Conservation (phyloP, 2,797 vertebrate genomes). For the Bovichtus variegatus region DNA sequence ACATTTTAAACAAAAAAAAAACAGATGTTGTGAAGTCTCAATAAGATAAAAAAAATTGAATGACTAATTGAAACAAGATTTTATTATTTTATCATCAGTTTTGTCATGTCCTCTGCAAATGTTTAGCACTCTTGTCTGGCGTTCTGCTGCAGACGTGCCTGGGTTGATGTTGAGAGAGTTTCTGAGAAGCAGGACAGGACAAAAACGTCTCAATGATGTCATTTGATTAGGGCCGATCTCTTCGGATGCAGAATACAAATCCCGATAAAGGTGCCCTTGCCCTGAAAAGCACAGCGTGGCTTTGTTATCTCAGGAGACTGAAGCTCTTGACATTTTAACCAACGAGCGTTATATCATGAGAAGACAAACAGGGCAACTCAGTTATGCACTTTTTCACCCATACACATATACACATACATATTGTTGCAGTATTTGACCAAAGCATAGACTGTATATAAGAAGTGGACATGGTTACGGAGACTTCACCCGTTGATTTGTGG, state of each 20-base stretch:
- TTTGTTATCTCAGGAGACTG: slow-evolving; percentile 55
- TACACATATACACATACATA: slow-evolving; percentile 2
- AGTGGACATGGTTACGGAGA: too few relatives aligned
- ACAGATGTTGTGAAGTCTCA: not conserved
- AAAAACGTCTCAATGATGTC: slow-evolving; percentile 31
- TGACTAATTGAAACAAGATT: not conserved
- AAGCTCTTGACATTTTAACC: slow-evolving; percentile 72
- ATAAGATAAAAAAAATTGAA: not conserved
- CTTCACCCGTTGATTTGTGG: too few relatives aligned
- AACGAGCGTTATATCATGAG: slow-evolving; percentile 35
- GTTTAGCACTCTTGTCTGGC: not conserved
- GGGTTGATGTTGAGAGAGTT: slow-evolving; percentile 1
- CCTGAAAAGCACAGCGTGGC: slow-evolving; percentile 36
- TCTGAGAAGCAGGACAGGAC: slow-evolving; percentile 17
- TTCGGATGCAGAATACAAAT: slow-evolving; percentile 53
- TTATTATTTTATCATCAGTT: not conserved
- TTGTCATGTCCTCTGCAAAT: not conserved
- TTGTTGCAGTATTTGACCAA: slow-evolving; percentile 22
- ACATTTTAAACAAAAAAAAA: not conserved
- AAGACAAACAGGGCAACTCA: slow-evolving; percentile 54
- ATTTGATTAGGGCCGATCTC: slow-evolving; percentile 46
- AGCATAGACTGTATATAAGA: too few relatives aligned
- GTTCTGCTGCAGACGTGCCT: not conserved
- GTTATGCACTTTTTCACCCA: slow-evolving; percentile 3
- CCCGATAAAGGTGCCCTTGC: slow-evolving; percentile 71